Evolutionary conservation across 2,113 vertebrate genomes (phyloP).

Genomic region (Protobothrops mucrosquamatus): DNA sequence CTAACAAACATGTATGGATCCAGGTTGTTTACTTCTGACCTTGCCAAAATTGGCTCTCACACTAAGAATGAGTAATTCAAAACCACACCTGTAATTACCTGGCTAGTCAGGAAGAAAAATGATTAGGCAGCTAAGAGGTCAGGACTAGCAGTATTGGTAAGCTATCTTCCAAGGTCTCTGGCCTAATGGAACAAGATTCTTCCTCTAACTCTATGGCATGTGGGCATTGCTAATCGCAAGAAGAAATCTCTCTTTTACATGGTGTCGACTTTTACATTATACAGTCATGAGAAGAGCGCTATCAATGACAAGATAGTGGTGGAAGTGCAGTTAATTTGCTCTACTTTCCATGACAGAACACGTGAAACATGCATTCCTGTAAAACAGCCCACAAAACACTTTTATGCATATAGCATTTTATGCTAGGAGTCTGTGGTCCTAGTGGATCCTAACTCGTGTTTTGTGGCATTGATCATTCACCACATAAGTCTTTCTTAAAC

Average conservation of each 20-base stretch:
- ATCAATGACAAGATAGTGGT: background rate
- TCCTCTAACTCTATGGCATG: background rate
- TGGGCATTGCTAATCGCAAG: background rate
- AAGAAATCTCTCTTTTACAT: background rate
- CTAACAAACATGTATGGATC: background rate
- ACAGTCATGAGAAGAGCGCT: background rate
- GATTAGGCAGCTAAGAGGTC: background rate
- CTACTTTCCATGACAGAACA: background rate
- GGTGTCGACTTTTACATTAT: background rate
- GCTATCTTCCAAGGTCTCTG: background rate
- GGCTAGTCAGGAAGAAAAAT: background rate
- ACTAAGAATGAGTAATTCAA: background rate
- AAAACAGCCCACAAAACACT: background rate
- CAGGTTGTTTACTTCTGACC: background rate
- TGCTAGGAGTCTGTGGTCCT: background rate
- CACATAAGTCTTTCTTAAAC: constrained; percentile 17
- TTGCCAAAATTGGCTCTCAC: background rate
- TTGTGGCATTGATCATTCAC: background rate
- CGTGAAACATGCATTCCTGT: background rate
- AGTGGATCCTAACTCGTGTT: background rate
- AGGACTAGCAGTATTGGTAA: background rate
- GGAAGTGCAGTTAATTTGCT: background rate
- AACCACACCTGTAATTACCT: background rate
- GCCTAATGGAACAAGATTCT: too few species aligned
- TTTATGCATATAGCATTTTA: background rate